Conservation (phyloP, 2,113 vertebrate genomes). For the Ellobius talpinus region DNA sequence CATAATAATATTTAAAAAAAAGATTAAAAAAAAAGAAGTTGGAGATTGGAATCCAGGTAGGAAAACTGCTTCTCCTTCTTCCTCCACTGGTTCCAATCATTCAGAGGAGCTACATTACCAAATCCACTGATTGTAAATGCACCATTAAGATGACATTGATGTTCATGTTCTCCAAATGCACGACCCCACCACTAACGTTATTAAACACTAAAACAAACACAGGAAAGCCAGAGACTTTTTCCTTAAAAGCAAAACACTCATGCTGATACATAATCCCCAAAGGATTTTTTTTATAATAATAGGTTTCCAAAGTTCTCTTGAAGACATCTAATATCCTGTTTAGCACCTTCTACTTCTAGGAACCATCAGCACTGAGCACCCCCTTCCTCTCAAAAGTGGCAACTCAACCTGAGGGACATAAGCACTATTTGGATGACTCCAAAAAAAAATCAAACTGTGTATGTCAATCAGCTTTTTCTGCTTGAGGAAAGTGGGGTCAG, state of each 20-base stretch:
- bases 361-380: conserved; percentile 79
- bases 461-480: conserved; percentile 75
- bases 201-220: background rate
- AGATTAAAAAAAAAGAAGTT: too few relatives aligned
- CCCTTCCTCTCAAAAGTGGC: conserved; percentile 76
- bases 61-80: background rate
- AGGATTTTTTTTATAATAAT: conserved; percentile 66
- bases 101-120: background rate
- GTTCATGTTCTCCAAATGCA: background rate
- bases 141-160: background rate
- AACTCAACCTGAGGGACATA: conserved; percentile 74
- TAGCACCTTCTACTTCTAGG: conserved; percentile 70
- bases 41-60: background rate
- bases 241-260: conserved; percentile 65
- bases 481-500: conserved; percentile 69
- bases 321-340: conserved; percentile 67
- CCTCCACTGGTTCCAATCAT: background rate
- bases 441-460: conserved; percentile 72
- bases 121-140: background rate
- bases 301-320: conserved; percentile 64
- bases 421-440: conserved; percentile 63
- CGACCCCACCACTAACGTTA: background rate
- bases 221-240: background rate
- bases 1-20: too few relatives aligned
- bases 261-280: conserved; percentile 26